Evolutionary conservation across 1,140 invertebrate species (phyloP).

Genomic region (Drosophila subobscura): DNA sequence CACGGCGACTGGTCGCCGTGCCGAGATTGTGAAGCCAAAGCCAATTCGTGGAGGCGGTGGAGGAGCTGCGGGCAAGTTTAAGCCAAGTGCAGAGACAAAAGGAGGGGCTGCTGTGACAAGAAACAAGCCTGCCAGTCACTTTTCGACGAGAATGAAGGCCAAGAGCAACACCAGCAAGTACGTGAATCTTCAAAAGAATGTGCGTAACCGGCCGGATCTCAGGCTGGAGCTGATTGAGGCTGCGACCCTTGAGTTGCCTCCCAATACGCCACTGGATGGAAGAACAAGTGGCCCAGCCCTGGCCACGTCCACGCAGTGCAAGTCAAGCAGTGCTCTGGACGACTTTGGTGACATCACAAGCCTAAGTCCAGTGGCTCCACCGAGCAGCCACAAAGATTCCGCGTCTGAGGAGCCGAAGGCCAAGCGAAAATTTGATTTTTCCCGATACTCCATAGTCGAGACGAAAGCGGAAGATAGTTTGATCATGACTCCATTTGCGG

Average conservation of each 20-base stretch:
- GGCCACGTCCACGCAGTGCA: constrained; percentile 60
- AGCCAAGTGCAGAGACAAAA: constrained; percentile 2
- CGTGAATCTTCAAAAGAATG: constrained; percentile 16
- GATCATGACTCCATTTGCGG: constrained; percentile 15
- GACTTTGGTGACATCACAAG: constrained; percentile 9
- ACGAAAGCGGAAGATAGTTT: constrained; percentile 17
- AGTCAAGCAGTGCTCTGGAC: constrained; percentile 13
- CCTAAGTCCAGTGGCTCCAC: constrained; percentile 42
- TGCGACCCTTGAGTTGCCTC: constrained; percentile 5
- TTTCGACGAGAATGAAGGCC: constrained; percentile 45
- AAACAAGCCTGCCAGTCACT: neutral
- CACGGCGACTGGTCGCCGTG: neutral
- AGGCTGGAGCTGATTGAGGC: constrained; percentile 25
- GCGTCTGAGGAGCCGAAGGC: constrained; percentile 1
- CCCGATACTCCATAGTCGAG: constrained; percentile 48
- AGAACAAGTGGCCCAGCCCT: constrained; percentile 12
- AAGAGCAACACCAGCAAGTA: constrained; percentile 10
- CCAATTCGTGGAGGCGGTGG: constrained; percentile 35
- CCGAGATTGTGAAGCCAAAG: constrained; percentile 32
- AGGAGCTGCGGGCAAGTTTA: constrained; percentile 52
- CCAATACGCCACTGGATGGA: constrained; percentile 54
- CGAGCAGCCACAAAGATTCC: neutral
- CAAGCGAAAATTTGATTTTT: constrained; percentile 55
- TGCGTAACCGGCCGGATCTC: neutral
- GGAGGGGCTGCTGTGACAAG: neutral